Percentiles rank a stretch among this genome's conserved stretches.
These are phyloP conservation scores for Myiopsitta monachus DNA, from an alignment of 2,113 vertebrate genomes.

Conservation along the genomic window DNA sequence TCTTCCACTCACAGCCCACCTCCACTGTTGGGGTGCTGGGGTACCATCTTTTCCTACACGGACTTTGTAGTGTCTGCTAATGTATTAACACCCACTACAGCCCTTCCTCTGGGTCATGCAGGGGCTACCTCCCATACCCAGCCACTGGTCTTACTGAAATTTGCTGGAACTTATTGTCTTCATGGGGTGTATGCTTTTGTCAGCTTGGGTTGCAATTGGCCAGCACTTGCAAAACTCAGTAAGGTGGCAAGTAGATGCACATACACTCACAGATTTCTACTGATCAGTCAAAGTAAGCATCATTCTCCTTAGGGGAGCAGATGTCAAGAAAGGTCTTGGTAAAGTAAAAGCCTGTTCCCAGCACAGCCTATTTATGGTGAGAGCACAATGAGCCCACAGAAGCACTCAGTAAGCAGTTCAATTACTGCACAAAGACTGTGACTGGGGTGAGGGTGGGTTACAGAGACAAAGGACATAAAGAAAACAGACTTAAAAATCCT, in stretches of 20 bases:
- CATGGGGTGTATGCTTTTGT: neutral
- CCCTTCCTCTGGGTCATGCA: neutral
- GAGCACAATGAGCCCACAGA: conserved; percentile 11
- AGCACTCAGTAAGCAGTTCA: conserved; percentile 22
- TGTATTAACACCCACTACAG: neutral
- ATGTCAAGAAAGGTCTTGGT: neutral
- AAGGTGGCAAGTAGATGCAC: neutral
- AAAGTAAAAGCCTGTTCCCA: conserved; percentile 12
- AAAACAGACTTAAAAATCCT: conserved; percentile 49
- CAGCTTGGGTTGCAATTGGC: neutral
- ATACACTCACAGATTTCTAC: neutral
- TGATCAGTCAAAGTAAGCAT: neutral
- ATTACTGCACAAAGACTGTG: conserved; percentile 23
- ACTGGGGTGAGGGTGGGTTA: conserved; percentile 11
- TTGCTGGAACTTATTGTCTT: neutral
- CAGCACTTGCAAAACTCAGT: neutral
- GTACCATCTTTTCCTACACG: neutral
- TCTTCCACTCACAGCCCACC: neutral
- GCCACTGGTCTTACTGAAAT: neutral
- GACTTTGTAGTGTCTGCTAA: neutral
- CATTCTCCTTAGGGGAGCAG: neutral
- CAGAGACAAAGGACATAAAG: conserved; percentile 37
- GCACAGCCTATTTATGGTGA: neutral
- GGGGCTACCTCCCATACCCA: neutral
- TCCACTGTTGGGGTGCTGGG: neutral